Percentiles rank a stretch among this genome's conserved stretches.
Evolutionary conservation across 2,888 invertebrate species (phyloP).

Genomic region (Dynastes hyllus): DNA sequence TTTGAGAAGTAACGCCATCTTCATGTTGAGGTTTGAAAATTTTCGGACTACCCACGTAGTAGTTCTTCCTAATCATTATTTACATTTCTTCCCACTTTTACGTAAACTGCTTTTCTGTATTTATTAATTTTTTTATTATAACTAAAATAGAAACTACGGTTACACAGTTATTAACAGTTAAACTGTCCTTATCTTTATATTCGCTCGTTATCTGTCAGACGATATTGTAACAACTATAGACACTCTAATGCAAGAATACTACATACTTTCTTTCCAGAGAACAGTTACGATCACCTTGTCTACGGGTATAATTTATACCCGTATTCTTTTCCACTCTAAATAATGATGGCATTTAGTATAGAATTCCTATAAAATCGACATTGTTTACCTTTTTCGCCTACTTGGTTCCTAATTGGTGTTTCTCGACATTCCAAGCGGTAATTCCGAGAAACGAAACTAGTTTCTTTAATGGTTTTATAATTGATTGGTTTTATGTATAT

Average conservation of each 20-base stretch:
- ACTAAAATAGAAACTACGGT: no score
- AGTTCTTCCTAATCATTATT: no score
- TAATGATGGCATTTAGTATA: not conserved
- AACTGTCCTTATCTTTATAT: no score
- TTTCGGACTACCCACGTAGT: no score
- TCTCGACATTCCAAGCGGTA: slow-evolving; percentile 6
- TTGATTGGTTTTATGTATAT: slow-evolving; percentile 31
- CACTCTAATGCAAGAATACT: not conserved
- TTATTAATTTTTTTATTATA: no score
- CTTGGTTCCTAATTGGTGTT: slow-evolving; percentile 32
- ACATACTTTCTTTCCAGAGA: not conserved
- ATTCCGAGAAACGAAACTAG: slow-evolving; percentile 25
- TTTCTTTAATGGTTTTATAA: slow-evolving; percentile 29
- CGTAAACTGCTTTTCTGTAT: no score
- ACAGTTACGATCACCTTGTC: slow-evolving; percentile 6
- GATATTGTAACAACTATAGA: no score
- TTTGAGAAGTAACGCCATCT: no score
- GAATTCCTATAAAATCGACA: slow-evolving; percentile 24
- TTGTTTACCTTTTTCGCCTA: slow-evolving; percentile 35
- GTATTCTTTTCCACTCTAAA: slow-evolving; percentile 27
- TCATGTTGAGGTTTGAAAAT: no score
- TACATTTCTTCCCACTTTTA: no score
- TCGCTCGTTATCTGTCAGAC: no score
- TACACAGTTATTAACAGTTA: no score
- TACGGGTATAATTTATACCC: not conserved